A percentile compares a stretch with the other conserved stretches of the same genome.
These are phyloP conservation scores for Nothobranchius kuhntae DNA, from an alignment of 2,113 vertebrate species.

Conservation along the genomic window DNA sequence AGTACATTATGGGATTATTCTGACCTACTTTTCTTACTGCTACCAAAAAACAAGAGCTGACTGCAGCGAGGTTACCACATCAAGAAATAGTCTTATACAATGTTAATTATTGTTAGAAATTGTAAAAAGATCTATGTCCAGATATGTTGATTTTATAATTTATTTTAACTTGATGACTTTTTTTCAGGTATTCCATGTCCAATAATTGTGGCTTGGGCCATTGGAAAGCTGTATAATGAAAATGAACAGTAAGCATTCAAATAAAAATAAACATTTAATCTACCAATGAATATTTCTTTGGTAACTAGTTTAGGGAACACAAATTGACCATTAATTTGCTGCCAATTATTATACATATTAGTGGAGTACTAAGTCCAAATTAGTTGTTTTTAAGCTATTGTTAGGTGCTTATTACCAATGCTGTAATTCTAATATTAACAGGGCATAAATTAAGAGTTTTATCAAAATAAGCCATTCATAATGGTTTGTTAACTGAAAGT, in stretches of 20 bases:
- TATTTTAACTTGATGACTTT: not conserved
- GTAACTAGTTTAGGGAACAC: too few relatives aligned
- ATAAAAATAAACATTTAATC: not conserved
- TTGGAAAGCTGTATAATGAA: conserved; percentile 91
- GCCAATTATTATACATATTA: too few relatives aligned
- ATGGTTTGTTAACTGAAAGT: too few relatives aligned
- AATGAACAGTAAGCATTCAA: conserved; percentile 88
- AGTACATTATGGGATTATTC: not conserved
- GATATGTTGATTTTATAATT: not conserved
- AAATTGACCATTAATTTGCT: too few relatives aligned
- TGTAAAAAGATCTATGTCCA: not conserved
- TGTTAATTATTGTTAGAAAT: too few relatives aligned
- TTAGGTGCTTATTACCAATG: too few relatives aligned
- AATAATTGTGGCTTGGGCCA: conserved; percentile 90
- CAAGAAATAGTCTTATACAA: not conserved
- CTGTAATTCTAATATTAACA: too few relatives aligned
- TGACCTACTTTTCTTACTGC: conserved; percentile 7
- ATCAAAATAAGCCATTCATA: too few relatives aligned
- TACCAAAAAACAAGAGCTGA: not conserved
- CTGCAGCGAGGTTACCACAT: not conserved
- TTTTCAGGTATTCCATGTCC: conserved; percentile 89
- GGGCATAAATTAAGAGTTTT: too few relatives aligned
- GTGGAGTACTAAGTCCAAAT: too few relatives aligned
- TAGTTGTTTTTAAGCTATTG: too few relatives aligned
- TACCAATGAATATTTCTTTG: not conserved